A percentile compares a stretch with the other conserved stretches of the same genome.
phyloP scores from a whole-genome alignment of 2,113 vertebrate genomes.

The Brienomyrus brachyistius region DNA sequence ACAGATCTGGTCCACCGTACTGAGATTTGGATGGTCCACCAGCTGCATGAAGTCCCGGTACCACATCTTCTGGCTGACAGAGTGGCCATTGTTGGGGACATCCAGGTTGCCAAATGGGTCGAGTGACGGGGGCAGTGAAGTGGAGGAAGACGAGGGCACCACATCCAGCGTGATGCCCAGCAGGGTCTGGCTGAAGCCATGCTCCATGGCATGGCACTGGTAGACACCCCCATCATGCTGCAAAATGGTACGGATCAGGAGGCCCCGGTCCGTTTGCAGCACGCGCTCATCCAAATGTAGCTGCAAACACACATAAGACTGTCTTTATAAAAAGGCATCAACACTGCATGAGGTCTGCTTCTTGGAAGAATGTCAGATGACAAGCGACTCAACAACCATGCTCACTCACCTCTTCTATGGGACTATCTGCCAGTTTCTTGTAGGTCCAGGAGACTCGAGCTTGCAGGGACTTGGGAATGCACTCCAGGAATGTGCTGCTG shows the following conservation, averaged over 20 bases:
- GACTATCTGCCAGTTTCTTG: constrained; percentile 64
- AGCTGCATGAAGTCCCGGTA: constrained; percentile 93
- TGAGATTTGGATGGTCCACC: constrained; percentile 81
- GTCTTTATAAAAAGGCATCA: background rate
- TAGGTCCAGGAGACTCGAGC: constrained; percentile 82
- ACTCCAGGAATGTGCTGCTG: constrained; percentile 87
- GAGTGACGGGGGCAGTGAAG: constrained; percentile 27
- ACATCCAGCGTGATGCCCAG: constrained; percentile 77
- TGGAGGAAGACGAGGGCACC: constrained; percentile 56
- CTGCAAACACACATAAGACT: constrained; percentile 46
- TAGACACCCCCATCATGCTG: constrained; percentile 73
- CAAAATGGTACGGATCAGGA: constrained; percentile 74
- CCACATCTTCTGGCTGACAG: constrained; percentile 75
- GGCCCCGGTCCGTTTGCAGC: constrained; percentile 65
- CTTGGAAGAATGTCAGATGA: background rate
- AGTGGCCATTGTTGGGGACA: constrained; percentile 37
- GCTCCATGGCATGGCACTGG: constrained; percentile 80
- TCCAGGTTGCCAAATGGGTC: constrained; percentile 45
- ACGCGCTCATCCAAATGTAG: constrained; percentile 71
- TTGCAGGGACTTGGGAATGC: constrained; percentile 87
- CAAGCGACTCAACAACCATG: background rate
- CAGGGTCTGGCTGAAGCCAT: constrained; percentile 83
- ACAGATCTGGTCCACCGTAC: constrained; percentile 72
- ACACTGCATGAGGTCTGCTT: background rate
- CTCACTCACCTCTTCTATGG: constrained; percentile 66